Evolutionary conservation across 2,113 vertebrate species (phyloP).

Genomic region (Ramphastos sulfuratus): DNA sequence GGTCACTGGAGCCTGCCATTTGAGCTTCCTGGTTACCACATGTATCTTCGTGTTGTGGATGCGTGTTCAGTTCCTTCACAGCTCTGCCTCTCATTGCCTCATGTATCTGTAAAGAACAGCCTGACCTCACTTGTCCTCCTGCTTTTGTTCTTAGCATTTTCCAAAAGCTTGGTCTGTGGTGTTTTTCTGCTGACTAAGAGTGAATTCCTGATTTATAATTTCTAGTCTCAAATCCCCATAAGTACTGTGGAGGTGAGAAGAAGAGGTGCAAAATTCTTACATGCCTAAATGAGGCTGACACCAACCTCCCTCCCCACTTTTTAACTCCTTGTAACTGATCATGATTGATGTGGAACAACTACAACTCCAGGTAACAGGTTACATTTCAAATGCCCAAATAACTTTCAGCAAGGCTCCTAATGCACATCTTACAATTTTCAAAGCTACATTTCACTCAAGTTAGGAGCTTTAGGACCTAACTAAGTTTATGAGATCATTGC

Average conservation of each 20-base stretch:
- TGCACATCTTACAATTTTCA: not conserved
- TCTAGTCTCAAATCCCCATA: not conserved
- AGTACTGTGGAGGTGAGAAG: not conserved
- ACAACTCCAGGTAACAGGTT: not conserved
- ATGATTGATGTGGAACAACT: not conserved
- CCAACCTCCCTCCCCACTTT: not conserved
- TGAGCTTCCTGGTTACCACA: not conserved
- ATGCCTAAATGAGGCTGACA: not conserved
- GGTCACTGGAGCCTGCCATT: not conserved
- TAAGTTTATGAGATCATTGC: not conserved
- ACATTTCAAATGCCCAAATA: not conserved
- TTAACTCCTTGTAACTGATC: not conserved
- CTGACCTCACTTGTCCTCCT: not conserved
- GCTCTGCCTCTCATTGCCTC: not conserved
- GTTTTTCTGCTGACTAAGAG: constrained; percentile 1
- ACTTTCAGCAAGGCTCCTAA: not conserved
- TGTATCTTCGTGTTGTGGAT: not conserved
- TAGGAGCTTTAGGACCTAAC: not conserved
- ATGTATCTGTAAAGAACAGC: not conserved
- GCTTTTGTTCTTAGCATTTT: constrained; percentile 14
- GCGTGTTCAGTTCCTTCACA: not conserved
- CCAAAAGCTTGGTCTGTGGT: not conserved
- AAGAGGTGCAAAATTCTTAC: not conserved
- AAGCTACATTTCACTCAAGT: not conserved
- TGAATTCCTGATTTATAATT: not conserved